A percentile compares a stretch with the other conserved stretches of the same genome.
phyloP scores from a whole-genome alignment of 2,113 vertebrate genomes.

The Alectura lathami region DNA sequence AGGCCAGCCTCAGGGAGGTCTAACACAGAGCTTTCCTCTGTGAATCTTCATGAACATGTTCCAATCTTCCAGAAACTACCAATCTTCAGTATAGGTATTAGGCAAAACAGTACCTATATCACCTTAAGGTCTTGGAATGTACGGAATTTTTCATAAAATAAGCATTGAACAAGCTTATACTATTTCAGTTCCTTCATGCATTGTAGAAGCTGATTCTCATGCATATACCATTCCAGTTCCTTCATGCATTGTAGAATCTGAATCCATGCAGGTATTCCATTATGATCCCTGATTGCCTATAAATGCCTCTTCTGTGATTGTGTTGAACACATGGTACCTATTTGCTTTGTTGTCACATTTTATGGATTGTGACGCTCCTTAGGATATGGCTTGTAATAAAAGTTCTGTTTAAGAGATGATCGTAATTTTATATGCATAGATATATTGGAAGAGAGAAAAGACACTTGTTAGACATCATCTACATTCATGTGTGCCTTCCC shows the following conservation, averaged over 20 bases:
- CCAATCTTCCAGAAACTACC: neutral
- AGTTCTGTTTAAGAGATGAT: constrained; percentile 26
- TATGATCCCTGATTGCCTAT: neutral
- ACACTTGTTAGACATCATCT: constrained; percentile 26
- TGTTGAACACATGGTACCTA: constrained; percentile 41
- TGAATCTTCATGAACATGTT: neutral
- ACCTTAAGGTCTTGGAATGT: neutral
- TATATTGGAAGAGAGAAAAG: neutral
- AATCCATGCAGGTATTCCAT: constrained; percentile 15
- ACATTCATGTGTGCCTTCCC: neutral
- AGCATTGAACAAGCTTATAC: neutral
- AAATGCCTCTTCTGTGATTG: neutral
- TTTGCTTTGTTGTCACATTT: constrained; percentile 59
- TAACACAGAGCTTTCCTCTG: neutral
- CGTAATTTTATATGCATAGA: constrained; percentile 1
- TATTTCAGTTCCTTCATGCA: neutral
- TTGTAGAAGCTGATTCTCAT: neutral
- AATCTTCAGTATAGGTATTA: neutral
- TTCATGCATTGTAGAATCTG: neutral
- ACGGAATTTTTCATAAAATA: neutral
- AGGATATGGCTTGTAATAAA: constrained; percentile 31
- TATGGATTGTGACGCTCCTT: constrained; percentile 43
- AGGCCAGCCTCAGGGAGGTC: neutral
- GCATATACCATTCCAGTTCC: neutral
- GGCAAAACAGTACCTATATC: neutral